These are phyloP conservation scores for Phylloscopus whistleri DNA, from an alignment of 2,113 vertebrate species.

Conservation along the genomic window DNA sequence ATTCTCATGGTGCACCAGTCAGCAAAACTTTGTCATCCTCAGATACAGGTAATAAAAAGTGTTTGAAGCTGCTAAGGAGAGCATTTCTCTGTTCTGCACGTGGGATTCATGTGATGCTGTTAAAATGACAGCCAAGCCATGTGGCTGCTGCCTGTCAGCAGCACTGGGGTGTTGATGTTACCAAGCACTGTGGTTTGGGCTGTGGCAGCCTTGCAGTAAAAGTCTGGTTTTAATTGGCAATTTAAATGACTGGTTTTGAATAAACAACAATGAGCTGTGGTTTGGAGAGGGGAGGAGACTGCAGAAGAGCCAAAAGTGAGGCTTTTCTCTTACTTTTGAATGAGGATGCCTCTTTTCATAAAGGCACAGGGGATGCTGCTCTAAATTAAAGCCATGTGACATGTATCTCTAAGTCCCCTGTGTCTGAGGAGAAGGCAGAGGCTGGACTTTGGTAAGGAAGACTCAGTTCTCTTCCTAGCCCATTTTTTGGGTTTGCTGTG, in stretches of 20 bases:
- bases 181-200: not conserved
- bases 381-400: not conserved
- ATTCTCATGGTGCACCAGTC: constrained; percentile 76
- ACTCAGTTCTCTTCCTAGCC: not conserved
- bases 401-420: not conserved
- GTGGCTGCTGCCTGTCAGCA: constrained; percentile 6
- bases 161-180: not conserved
- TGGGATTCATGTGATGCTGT: not conserved
- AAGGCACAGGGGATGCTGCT: not conserved
- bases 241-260: not conserved
- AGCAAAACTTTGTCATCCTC: constrained; percentile 94
- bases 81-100: not conserved
- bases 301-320: not conserved
- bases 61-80: not conserved
- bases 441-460: not conserved
- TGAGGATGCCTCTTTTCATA: not conserved
- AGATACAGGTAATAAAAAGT: constrained; percentile 80
- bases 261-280: not conserved
- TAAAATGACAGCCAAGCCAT: constrained; percentile 1
- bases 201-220: not conserved
- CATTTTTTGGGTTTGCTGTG: not conserved
- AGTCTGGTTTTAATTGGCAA: not conserved
- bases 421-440: not conserved
- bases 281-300: not conserved
- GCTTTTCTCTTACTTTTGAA: not conserved